Percentiles rank a stretch among this genome's conserved stretches.
phyloP scores from a whole-genome alignment of 2,797 vertebrate species.

The Urocyon cinereoargenteus region DNA sequence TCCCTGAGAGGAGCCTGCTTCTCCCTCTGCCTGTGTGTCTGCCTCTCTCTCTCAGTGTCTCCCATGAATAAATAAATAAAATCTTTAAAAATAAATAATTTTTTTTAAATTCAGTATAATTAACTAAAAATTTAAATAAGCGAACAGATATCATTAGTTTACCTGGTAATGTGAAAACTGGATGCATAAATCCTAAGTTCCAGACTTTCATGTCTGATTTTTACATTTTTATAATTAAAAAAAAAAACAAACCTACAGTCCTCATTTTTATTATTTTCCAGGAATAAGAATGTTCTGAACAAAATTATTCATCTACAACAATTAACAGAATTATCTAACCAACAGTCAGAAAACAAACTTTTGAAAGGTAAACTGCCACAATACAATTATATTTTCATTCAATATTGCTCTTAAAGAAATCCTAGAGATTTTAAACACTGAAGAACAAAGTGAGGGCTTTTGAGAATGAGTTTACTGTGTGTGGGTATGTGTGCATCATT shows the following conservation, averaged over 20 bases:
- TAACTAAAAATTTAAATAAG: constrained; percentile 44
- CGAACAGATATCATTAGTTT: not conserved
- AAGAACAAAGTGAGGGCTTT: constrained; percentile 6
- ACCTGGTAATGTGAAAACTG: not conserved
- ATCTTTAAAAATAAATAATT: too few relatives aligned
- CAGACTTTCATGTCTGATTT: not conserved
- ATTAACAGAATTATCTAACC: not conserved
- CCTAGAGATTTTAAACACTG: not conserved
- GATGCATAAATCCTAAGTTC: constrained; percentile 2
- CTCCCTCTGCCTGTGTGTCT: too few relatives aligned
- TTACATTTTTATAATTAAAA: not conserved
- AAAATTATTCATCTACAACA: constrained; percentile 30
- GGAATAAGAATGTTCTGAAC: not conserved
- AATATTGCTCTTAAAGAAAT: constrained; percentile 3
- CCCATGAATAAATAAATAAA: too few relatives aligned
- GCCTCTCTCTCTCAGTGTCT: too few relatives aligned
- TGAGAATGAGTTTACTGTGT: not conserved
- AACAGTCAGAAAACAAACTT: not conserved
- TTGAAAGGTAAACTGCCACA: not conserved
- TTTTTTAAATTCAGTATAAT: not conserved
- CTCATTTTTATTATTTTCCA: constrained; percentile 20
- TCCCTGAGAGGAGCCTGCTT: too few relatives aligned
- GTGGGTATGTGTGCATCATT: not conserved
- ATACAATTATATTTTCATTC: not conserved
- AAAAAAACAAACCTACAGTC: not conserved